Evolutionary conservation across 2,113 vertebrate genomes (phyloP).

Genomic region (Ptyas mucosa): DNA sequence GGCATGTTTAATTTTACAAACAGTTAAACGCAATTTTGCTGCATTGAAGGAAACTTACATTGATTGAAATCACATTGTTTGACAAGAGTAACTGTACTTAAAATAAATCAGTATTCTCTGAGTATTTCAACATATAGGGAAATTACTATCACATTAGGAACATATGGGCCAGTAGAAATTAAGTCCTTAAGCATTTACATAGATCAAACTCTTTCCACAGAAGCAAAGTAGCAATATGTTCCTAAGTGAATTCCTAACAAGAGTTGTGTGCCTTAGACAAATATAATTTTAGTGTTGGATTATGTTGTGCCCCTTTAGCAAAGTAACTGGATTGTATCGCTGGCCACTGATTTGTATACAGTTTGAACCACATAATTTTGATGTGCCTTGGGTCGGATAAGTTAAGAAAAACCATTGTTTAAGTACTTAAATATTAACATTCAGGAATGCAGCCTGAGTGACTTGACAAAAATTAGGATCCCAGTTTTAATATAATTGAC

Average conservation of each 20-base stretch:
- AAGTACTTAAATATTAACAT: background rate
- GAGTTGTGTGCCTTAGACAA: background rate
- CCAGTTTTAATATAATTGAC: background rate
- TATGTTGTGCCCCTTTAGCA: background rate
- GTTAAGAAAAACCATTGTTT: background rate
- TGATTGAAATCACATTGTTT: background rate
- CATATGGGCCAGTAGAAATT: background rate
- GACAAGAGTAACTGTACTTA: background rate
- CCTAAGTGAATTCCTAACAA: background rate
- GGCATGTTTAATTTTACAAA: background rate
- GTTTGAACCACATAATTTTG: background rate
- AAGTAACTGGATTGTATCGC: background rate
- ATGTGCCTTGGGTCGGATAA: background rate
- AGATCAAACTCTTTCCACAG: background rate
- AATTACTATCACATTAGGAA: background rate
- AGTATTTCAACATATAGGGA: background rate
- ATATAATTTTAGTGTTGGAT: background rate
- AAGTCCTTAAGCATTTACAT: background rate
- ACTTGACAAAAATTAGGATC: background rate
- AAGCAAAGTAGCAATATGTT: background rate
- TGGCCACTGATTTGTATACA: background rate
- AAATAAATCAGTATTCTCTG: background rate
- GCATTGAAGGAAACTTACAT: background rate
- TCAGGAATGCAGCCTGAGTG: background rate
- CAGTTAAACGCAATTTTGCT: background rate